Evolutionary conservation across 2,888 invertebrate genomes (phyloP).

Genomic region (Vanessa cardui): DNA sequence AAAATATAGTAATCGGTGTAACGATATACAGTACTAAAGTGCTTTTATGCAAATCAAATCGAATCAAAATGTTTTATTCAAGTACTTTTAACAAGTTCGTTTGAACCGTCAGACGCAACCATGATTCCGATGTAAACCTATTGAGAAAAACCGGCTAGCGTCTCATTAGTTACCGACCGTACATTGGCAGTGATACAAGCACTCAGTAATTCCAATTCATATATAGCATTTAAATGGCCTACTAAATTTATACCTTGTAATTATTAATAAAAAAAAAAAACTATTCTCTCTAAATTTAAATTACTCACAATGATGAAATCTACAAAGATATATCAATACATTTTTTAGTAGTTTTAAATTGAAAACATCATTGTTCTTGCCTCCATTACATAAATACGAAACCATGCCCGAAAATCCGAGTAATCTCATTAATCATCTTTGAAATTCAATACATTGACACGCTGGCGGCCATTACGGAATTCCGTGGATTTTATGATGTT

Average conservation of each 20-base stretch:
- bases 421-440: conserved; percentile 78
- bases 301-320: too few relatives aligned
- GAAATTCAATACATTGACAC: conserved; percentile 81
- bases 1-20: neutral
- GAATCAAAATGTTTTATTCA: conserved; percentile 5
- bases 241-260: too few relatives aligned
- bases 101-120: conserved; percentile 5
- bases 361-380: conserved; percentile 21
- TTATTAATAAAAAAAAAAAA: too few relatives aligned
- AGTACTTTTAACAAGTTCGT: conserved; percentile 7
- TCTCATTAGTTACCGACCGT: neutral
- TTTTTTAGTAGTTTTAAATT: conserved; percentile 5
- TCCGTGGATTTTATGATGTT: conserved; percentile 72
- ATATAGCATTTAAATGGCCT: too few relatives aligned
- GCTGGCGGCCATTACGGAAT: conserved; percentile 62
- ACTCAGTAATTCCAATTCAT: too few relatives aligned
- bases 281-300: neutral
- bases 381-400: conserved; percentile 32
- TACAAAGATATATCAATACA: neutral
- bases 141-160: neutral
- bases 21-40: neutral
- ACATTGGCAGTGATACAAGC: too few relatives aligned
- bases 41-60: neutral
- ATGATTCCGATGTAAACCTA: neutral
- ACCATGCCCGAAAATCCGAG: conserved; percentile 60